Percentiles rank a stretch among this genome's conserved stretches.
Conservation (phyloP, 2,888 invertebrate genomes). For the Pollenia angustigena region DNA sequence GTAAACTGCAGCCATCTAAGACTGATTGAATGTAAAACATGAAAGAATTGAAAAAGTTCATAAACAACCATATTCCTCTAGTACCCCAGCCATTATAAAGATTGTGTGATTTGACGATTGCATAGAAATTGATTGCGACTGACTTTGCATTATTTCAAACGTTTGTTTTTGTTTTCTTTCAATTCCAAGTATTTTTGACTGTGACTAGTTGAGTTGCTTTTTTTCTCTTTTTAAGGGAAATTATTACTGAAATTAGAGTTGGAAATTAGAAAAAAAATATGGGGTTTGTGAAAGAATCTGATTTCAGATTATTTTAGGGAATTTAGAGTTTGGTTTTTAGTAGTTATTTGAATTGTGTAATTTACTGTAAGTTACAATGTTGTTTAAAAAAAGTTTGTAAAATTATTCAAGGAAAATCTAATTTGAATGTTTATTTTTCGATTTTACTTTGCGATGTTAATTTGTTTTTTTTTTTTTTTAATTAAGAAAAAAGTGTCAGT, state of each 20-base stretch:
- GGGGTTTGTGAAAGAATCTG: no score
- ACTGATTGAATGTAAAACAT: slow-evolving; percentile 8
- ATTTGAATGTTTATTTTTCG: no score
- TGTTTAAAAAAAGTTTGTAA: no score
- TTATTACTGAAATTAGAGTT: neutral
- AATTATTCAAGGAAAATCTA: no score
- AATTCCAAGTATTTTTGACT: neutral
- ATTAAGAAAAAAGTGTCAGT: no score
- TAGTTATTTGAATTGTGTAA: no score
- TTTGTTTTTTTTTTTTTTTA: no score
- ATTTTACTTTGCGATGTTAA: no score
- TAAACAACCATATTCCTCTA: neutral
- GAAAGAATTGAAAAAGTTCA: slow-evolving; percentile 35
- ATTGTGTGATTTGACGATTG: slow-evolving; percentile 14
- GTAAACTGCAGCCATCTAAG: slow-evolving; percentile 18
- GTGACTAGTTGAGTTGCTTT: neutral
- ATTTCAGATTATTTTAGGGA: no score
- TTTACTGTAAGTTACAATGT: no score
- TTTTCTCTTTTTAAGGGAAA: neutral
- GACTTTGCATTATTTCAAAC: slow-evolving; percentile 55
- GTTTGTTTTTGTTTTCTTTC: neutral
- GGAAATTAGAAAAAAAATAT: no score
- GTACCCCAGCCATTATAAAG: neutral
- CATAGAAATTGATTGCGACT: slow-evolving; percentile 58
- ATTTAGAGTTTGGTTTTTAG: no score